Base-by-base conservation (phyloP, 1,140 invertebrate genomes). In the Zaprionus nigranus region DNA sequence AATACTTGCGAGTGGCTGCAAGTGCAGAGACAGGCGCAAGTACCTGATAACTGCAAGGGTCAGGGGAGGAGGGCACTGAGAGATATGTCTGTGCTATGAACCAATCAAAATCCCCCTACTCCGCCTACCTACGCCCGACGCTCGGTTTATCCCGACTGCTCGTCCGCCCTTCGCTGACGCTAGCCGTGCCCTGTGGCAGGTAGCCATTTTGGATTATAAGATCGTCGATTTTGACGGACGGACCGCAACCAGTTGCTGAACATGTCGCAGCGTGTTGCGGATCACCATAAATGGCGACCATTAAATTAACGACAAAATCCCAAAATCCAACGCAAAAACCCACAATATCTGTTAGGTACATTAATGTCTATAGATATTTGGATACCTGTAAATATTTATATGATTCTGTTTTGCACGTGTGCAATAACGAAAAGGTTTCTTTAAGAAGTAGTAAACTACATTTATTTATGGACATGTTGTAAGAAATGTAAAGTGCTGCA, bases 251-350 rank as follows among this genome's bases (percentile, higher is more conserved):
- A 12, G 11, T 51, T 22, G 46, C 11, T 24, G 46, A 13, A 13
- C 46, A 51, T 51, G 46, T 51, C 46, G 46, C 46, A 51, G 46
- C 46, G 17, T 51, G 46, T 24, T 22, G 20, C 20, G 20, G 20
- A 22, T 20, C 9, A 22, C 1, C 46, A 24, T 24, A 54, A 46
- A 36, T 11, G 22, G 22, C 26, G 12, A 28, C 46, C 46, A 51
- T 51, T 64, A 64, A 71, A 60, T 71, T 71, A 75, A 71, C 7
- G 60, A 54, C 26, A 43, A 30, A 70, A 40, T 57, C 24, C 51
- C n/a, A 59, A 51, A 58, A 22, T 40, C 36, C 2, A 5, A 12
- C 2, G 13, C 63, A 57, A 36, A 36, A 30, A 46, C 43, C 57
- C 22, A 40, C 22, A 17, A n/a, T 12, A 11, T 46, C n/a, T n/a